Percentiles rank a stretch among this genome's conserved stretches.
Conservation (phyloP, 1,140 invertebrate species). For the Pemphigus obesinymphae region DNA sequence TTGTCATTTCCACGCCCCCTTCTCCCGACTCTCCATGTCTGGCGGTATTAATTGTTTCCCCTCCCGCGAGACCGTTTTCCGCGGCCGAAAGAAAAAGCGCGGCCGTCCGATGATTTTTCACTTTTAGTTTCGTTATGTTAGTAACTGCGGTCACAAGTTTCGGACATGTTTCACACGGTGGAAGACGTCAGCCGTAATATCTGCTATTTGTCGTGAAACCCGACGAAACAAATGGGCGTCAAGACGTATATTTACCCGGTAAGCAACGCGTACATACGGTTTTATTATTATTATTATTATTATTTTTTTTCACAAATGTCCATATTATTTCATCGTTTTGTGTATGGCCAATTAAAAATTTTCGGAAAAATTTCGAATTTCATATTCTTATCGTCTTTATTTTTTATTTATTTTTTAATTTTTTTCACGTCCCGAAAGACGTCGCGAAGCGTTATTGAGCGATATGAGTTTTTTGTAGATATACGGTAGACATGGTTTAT, state of each 20-base stretch:
- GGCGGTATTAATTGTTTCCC: background rate
- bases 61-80: background rate
- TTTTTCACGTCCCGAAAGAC: background rate
- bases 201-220: background rate
- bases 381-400: background rate
- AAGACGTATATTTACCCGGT: slow-evolving; percentile 3
- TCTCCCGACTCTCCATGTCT: too few species aligned
- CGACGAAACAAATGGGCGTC: slow-evolving; percentile 9
- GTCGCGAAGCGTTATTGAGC: background rate
- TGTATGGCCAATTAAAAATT: too few species aligned
- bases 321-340: too few species aligned
- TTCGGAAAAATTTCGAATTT: too few species aligned
- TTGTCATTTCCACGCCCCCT: background rate
- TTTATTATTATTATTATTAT: background rate
- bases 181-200: background rate
- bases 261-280: background rate
- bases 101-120: background rate
- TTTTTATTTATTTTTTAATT: background rate
- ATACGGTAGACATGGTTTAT: background rate
- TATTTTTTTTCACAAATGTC: too few species aligned
- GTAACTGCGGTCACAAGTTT: background rate
- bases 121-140: background rate
- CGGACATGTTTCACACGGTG: slow-evolving; percentile 30
- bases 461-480: too few species aligned
- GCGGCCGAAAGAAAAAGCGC: background rate